These are phyloP conservation scores for Ellobium chinense DNA, from an alignment of 2,888 invertebrate species.

Conservation along the genomic window DNA sequence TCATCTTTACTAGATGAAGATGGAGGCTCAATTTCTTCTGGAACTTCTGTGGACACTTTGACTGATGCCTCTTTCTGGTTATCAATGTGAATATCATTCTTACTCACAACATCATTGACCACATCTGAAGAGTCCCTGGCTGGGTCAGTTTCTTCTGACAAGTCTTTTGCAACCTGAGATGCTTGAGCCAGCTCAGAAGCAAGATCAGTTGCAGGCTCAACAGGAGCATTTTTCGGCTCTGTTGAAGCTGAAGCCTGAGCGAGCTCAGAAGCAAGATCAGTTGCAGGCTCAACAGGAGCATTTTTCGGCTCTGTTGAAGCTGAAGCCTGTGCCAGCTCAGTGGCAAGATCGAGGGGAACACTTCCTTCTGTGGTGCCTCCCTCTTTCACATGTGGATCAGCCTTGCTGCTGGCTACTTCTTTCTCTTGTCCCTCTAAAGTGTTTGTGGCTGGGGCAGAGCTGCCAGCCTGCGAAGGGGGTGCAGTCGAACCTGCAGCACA, in stretches of 20 bases:
- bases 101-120: too few relatives aligned
- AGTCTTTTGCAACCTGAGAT: neutral
- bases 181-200: neutral
- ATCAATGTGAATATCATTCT: too few relatives aligned
- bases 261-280: neutral
- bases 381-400: neutral
- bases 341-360: neutral
- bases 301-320: neutral
- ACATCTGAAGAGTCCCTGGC: neutral
- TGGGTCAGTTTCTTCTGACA: neutral
- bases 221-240: neutral
- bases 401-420: neutral
- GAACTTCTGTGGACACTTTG: neutral
- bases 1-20: too few relatives aligned
- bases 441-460: neutral
- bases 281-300: neutral
- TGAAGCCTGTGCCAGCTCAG: neutral
- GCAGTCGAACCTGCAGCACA: neutral
- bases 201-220: constrained; percentile 3
- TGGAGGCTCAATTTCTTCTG: too few relatives aligned
- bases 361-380: neutral
- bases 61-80: neutral
- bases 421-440: neutral
- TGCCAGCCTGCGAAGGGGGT: neutral
- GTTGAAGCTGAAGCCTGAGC: neutral